These are phyloP conservation scores for Mus pahari DNA, from an alignment of 2,113 vertebrate genomes.

Conservation along the genomic window DNA sequence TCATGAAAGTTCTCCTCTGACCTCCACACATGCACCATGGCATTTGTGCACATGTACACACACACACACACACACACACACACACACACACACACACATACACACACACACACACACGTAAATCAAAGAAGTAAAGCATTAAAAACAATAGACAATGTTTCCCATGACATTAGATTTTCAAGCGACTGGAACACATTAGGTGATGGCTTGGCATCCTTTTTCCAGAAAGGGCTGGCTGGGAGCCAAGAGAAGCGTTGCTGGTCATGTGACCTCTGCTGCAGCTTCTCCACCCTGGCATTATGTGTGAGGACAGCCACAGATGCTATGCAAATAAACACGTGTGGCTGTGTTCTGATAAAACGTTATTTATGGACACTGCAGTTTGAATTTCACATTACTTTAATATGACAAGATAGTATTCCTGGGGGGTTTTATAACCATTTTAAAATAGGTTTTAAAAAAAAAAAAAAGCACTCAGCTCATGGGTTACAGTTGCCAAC, in stretches of 20 bases:
- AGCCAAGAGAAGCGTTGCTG: constrained; percentile 20
- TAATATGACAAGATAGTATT: constrained; percentile 27
- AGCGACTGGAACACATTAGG: neutral
- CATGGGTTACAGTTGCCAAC: neutral
- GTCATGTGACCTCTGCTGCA: neutral
- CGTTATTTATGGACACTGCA: constrained; percentile 20
- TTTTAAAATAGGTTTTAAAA: constrained; percentile 4
- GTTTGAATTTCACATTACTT: constrained; percentile 52
- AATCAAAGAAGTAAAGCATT: neutral
- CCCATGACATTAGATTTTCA: neutral
- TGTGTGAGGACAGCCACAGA: neutral
- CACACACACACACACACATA: neutral
- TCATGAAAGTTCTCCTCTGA: neutral
- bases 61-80: neutral
- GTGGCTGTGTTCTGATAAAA: neutral
- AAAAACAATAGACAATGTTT: neutral
- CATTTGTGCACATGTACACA: neutral
- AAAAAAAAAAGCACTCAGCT: neutral
- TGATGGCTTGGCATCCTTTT: neutral
- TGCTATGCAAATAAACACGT: neutral
- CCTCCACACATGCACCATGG: neutral
- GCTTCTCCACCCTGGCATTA: neutral
- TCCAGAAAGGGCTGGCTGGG: constrained; percentile 13
- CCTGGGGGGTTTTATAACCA: neutral
- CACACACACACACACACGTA: neutral